phyloP scores from a whole-genome alignment of 2,113 vertebrate genomes.

The Recurvirostra avosetta region DNA sequence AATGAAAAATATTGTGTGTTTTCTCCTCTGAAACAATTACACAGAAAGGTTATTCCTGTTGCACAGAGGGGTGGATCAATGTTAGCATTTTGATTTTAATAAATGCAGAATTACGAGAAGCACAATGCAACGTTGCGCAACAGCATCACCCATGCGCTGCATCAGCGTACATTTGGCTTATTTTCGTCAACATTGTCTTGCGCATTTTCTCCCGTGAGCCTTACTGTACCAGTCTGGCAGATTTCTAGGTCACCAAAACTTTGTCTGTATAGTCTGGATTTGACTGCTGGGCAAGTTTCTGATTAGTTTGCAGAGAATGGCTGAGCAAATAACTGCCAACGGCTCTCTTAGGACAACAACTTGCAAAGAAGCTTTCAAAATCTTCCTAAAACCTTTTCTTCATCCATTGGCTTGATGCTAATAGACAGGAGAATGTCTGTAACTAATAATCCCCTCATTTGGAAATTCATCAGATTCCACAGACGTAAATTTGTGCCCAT shows the following conservation, averaged over 20 bases:
- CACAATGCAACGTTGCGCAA: accelerated
- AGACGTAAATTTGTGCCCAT: not conserved
- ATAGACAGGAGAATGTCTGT: not conserved
- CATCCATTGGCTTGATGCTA: not conserved
- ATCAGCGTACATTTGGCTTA: not conserved
- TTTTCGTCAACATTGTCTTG: not conserved
- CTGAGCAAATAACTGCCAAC: not conserved
- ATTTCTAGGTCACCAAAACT: not conserved
- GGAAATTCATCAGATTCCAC: not conserved
- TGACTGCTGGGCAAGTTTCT: not conserved
- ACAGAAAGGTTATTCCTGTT: not conserved
- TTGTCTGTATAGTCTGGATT: not conserved
- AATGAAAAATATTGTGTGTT: not conserved
- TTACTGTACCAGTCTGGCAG: not conserved
- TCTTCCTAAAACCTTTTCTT: not conserved
- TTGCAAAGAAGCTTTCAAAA: not conserved
- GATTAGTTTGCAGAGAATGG: not conserved
- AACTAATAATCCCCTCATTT: slow-evolving; percentile 7
- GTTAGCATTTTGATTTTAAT: not conserved
- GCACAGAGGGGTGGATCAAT: not conserved
- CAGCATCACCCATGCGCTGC: not conserved
- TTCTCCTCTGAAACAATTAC: not conserved
- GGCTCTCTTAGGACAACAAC: not conserved
- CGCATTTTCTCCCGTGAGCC: accelerated
- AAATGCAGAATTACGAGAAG: not conserved